These are phyloP conservation scores for Diadophis punctatus DNA, from an alignment of 2,113 vertebrate species.

Conservation along the genomic window DNA sequence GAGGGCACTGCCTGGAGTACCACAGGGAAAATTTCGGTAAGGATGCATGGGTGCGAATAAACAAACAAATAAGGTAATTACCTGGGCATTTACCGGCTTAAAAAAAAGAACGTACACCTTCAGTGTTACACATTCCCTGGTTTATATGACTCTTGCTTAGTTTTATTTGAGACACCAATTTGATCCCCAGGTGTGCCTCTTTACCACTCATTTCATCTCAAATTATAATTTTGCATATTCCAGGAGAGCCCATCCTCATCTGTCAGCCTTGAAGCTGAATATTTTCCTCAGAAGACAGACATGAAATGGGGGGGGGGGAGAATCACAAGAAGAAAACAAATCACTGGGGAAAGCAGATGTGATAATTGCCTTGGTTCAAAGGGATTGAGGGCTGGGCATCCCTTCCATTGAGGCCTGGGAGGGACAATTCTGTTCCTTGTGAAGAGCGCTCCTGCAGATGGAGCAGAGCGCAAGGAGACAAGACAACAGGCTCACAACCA, in stretches of 20 bases:
- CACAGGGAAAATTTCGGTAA: background rate
- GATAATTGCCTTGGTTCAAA: slow-evolving; percentile 28
- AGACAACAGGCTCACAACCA: slow-evolving; percentile 32
- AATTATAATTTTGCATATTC: background rate
- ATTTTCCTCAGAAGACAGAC: background rate
- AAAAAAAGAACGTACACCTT: background rate
- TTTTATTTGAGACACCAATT: background rate
- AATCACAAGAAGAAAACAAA: background rate
- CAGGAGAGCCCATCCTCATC: background rate
- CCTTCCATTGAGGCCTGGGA: slow-evolving; percentile 6
- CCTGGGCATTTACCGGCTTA: background rate
- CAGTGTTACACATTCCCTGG: background rate
- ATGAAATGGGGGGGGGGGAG: too few relatives aligned
- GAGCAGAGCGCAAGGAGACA: background rate
- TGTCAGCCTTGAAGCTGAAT: background rate
- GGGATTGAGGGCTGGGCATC: background rate
- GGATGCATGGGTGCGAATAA: background rate
- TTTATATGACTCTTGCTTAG: background rate
- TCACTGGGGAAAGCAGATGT: slow-evolving; percentile 19
- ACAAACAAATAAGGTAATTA: background rate
- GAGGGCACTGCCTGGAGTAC: background rate
- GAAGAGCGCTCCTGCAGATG: background rate
- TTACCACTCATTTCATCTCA: background rate
- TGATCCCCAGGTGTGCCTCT: background rate
- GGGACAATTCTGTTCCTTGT: slow-evolving; percentile 16